Evolutionary conservation across 2,113 vertebrate species (phyloP).

Genomic region (Lanius collurio): DNA sequence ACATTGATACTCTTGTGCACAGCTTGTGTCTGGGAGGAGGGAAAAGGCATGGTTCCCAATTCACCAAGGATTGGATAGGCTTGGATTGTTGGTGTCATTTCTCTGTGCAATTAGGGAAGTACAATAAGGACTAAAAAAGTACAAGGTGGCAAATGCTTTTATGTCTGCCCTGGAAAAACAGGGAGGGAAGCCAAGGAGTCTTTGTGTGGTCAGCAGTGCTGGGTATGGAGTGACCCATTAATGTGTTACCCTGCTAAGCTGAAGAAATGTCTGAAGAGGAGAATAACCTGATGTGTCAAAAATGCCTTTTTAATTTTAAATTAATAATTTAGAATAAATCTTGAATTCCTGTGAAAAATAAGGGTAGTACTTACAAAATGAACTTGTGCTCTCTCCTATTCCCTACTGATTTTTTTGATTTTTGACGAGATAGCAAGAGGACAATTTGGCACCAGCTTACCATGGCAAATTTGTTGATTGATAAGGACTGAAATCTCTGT

Average conservation of each 20-base stretch:
- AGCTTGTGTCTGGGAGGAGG: background rate
- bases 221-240: background rate
- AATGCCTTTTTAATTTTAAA: background rate
- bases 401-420: background rate
- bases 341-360: background rate
- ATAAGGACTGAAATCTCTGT: constrained; percentile 22
- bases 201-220: background rate
- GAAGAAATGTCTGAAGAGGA: background rate
- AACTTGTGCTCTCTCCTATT: background rate
- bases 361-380: background rate
- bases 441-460: background rate
- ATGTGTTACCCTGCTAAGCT: background rate
- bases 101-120: background rate
- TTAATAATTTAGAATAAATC: constrained; percentile 6
- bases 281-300: background rate
- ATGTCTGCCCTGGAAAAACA: background rate
- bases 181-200: background rate
- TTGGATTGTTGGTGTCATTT: background rate
- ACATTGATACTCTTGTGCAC: background rate
- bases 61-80: background rate
- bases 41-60: background rate
- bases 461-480: background rate
- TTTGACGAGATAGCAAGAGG: background rate
- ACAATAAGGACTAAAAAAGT: background rate
- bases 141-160: background rate